Percentiles rank a stretch among this genome's conserved stretches.
These are phyloP conservation scores for Lophochroa leadbeateri DNA, from an alignment of 2,113 vertebrate genomes.

Conservation along the genomic window DNA sequence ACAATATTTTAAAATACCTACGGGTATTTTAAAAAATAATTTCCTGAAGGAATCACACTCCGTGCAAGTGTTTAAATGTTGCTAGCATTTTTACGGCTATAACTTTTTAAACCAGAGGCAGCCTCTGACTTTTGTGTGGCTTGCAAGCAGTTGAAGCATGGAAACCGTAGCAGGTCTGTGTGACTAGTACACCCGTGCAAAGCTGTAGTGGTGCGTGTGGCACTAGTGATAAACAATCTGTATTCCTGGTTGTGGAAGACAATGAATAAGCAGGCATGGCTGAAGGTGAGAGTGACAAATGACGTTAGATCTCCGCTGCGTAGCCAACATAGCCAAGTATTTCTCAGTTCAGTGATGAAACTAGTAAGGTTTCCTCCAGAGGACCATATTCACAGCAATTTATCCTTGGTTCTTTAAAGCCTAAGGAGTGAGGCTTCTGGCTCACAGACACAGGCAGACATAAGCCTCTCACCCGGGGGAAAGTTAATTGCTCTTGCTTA, in stretches of 20 bases:
- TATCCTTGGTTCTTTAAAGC: not conserved
- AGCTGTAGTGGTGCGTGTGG: not conserved
- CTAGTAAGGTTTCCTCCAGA: not conserved
- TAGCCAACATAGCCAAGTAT: not conserved
- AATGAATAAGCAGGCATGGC: not conserved
- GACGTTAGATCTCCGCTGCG: not conserved
- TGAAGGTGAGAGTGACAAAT: not conserved
- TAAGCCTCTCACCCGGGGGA: not conserved
- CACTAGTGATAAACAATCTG: not conserved
- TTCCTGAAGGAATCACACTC: not conserved
- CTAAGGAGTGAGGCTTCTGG: not conserved
- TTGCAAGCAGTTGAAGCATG: not conserved
- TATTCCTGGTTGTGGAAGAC: not conserved
- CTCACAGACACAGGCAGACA: not conserved
- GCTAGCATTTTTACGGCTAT: not conserved
- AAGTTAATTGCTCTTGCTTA: not conserved
- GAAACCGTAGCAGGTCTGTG: fast-evolving
- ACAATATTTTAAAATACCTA: not conserved
- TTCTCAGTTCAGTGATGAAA: not conserved
- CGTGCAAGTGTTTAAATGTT: not conserved
- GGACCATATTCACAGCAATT: not conserved
- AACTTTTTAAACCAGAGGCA: not conserved
- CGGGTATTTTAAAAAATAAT: not conserved
- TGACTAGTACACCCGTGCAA: not conserved
- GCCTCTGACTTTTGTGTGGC: not conserved